Evolutionary conservation across 2,888 invertebrate species (phyloP).

Genomic region (Gisinianus flammeolus): DNA sequence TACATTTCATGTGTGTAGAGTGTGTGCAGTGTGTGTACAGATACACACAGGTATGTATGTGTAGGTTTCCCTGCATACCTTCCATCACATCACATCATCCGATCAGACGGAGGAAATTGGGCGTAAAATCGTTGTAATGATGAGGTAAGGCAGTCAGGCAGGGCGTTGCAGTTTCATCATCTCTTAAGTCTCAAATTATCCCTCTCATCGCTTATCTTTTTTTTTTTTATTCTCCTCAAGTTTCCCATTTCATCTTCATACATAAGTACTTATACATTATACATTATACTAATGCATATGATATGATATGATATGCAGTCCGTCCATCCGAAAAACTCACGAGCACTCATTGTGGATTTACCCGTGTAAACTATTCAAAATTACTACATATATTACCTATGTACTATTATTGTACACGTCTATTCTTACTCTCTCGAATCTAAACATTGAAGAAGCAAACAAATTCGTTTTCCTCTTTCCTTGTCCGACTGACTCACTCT

Average conservation of each 20-base stretch:
- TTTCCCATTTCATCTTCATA: not conserved
- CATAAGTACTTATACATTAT: not conserved
- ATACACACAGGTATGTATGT: not conserved
- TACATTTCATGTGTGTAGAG: not conserved
- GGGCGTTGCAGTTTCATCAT: slow-evolving; percentile 33
- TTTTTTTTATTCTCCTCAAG: not conserved
- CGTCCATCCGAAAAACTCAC: too few species aligned
- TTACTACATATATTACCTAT: too few species aligned
- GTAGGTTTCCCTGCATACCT: not conserved
- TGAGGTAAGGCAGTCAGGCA: slow-evolving; percentile 51
- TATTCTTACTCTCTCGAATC: too few species aligned
- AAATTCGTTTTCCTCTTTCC: too few species aligned
- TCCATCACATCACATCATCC: not conserved
- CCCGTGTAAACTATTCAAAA: too few species aligned
- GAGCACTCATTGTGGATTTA: too few species aligned
- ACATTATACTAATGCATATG: not conserved
- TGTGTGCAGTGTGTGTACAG: not conserved
- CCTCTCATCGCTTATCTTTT: slow-evolving; percentile 27
- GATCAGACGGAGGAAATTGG: slow-evolving; percentile 51
- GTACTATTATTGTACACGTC: too few species aligned
- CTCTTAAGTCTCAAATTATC: slow-evolving; percentile 18
- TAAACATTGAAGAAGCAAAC: too few species aligned
- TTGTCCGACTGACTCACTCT: too few species aligned
- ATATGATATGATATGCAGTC: too few species aligned
- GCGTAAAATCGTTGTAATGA: slow-evolving; percentile 57